These are phyloP conservation scores for Danio rerio DNA, from an alignment of 2,113 vertebrate species.

Conservation along the genomic window DNA sequence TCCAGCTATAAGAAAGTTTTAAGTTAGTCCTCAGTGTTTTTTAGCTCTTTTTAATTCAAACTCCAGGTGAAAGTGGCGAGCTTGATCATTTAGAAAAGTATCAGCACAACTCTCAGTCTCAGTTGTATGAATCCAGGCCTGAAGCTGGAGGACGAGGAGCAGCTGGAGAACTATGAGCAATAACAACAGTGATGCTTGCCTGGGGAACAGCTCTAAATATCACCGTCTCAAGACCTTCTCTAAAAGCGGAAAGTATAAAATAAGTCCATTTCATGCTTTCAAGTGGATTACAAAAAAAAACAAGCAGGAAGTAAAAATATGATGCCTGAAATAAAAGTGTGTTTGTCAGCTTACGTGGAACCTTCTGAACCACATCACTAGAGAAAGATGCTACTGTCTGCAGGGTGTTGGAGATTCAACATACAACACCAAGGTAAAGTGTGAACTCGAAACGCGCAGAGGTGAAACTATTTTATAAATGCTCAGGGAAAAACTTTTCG, in stretches of 20 bases:
- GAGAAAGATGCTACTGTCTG: not conserved
- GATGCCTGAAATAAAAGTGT: not conserved
- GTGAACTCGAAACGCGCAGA: not conserved
- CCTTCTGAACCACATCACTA: not conserved
- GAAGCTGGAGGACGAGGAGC: not conserved
- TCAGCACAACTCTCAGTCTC: not conserved
- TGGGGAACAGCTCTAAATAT: not conserved
- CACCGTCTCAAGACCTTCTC: not conserved
- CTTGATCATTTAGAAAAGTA: not conserved
- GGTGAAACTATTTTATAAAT: too few relatives aligned
- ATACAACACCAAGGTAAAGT: not conserved
- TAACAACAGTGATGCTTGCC: not conserved
- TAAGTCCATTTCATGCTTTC: not conserved
- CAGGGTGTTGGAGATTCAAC: not conserved
- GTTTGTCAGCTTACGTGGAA: not conserved
- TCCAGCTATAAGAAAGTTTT: too few relatives aligned
- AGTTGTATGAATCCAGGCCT: not conserved
- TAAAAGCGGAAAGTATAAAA: constrained; percentile 1
- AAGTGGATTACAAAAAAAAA: not conserved
- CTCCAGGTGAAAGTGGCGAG: not conserved
- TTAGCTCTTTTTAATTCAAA: too few relatives aligned
- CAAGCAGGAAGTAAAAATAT: not conserved
- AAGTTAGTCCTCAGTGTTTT: too few relatives aligned
- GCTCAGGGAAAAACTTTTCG: too few relatives aligned
- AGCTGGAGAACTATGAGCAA: not conserved